These are phyloP conservation scores for Enteromius treurensis DNA, from an alignment of 2,797 vertebrate species.

Conservation along the genomic window DNA sequence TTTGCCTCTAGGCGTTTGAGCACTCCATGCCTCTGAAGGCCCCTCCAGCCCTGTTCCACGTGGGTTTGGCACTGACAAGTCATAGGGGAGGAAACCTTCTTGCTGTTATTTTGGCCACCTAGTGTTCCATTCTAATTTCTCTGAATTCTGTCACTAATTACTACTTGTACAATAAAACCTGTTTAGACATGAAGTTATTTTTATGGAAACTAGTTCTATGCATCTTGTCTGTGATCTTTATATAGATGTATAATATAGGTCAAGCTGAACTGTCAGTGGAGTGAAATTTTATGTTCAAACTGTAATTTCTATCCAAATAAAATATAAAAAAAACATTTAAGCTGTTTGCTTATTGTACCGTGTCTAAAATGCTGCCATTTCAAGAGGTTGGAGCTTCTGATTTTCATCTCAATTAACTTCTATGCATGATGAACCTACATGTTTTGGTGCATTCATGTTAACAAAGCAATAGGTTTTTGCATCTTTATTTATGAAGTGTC, in stretches of 20 bases:
- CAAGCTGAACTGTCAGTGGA: not conserved
- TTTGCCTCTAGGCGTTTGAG: not conserved
- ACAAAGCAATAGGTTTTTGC: not conserved
- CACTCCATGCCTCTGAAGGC: not conserved
- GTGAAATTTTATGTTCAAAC: not conserved
- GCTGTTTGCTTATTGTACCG: no score
- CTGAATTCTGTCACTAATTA: not conserved
- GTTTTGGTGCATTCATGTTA: no score
- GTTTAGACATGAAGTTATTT: not conserved
- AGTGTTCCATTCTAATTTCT: not conserved
- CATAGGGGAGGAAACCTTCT: fast-evolving
- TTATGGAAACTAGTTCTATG: not conserved
- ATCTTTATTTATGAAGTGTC: not conserved
- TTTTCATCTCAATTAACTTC: no score
- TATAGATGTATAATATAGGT: not conserved
- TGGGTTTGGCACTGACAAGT: not conserved
- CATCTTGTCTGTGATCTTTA: not conserved
- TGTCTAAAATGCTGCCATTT: no score
- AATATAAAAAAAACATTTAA: no score
- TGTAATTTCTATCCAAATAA: no score
- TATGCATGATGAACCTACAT: no score
- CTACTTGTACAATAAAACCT: not conserved
- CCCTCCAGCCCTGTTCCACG: no score
- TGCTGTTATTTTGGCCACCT: not conserved
- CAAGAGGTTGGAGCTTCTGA: no score